Evolutionary conservation across 2,797 vertebrate species (phyloP).

Genomic region (Pangasius sanitwongsei): DNA sequence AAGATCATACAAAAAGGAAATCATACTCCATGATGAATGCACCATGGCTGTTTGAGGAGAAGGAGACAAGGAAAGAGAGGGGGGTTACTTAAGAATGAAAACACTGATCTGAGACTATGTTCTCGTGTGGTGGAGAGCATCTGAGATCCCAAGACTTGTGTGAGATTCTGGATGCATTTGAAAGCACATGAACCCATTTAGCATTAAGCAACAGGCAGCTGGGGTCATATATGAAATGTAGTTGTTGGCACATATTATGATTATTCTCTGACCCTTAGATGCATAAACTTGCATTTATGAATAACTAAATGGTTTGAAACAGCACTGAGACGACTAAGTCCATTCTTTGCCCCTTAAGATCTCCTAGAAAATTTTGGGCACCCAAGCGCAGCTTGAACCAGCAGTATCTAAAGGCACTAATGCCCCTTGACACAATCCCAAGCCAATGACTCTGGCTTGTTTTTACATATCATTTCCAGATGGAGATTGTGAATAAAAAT

Average conservation of each 20-base stretch:
- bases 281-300: not conserved
- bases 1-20: not conserved
- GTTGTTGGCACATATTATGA: not conserved
- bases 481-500: conserved; percentile 79
- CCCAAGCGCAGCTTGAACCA: not conserved
- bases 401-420: conserved; percentile 38
- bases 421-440: conserved; percentile 62
- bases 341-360: not conserved
- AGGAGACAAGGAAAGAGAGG: not conserved
- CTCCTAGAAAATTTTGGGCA: not conserved
- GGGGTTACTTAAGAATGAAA: not conserved
- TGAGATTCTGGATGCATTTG: not conserved
- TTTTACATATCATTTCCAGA: conserved; percentile 84
- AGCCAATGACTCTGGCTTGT: conserved; percentile 73
- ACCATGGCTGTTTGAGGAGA: not conserved
- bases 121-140: not conserved
- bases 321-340: not conserved
- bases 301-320: not conserved
- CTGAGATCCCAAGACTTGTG: not conserved
- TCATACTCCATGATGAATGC: not conserved
- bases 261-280: not conserved
- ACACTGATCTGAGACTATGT: not conserved
- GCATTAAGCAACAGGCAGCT: not conserved
- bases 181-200: not conserved
- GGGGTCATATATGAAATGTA: not conserved